Conservation (phyloP, 1,140 invertebrate genomes). For the Achatina immaculata region DNA sequence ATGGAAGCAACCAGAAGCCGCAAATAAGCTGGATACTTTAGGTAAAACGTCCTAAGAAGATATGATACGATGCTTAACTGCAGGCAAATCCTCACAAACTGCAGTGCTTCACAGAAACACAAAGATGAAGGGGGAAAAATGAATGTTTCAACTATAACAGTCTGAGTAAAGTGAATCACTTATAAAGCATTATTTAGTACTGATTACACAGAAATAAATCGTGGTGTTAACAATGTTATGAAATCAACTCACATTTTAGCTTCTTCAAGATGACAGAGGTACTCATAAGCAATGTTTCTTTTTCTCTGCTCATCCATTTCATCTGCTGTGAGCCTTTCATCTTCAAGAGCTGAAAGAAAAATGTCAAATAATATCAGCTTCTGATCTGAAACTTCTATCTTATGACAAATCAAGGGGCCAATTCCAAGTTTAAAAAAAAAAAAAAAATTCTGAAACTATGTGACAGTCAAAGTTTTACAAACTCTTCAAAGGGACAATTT, state of each 20-base stretch:
- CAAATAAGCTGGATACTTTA: no score
- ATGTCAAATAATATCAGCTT: no score
- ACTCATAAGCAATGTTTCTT: slow-evolving; percentile 84
- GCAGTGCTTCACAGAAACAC: no score
- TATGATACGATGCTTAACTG: no score
- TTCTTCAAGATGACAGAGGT: slow-evolving; percentile 86
- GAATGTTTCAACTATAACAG: neutral
- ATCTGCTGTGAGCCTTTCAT: slow-evolving; percentile 73
- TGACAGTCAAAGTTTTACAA: no score
- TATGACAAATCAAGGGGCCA: neutral
- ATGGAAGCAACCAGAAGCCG: no score
- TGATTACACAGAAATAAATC: neutral
- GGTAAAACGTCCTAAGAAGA: no score
- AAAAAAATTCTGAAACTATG: neutral
- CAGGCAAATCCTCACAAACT: no score
- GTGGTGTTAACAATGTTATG: no score
- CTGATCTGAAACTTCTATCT: neutral
- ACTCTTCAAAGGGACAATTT: no score
- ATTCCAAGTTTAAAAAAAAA: neutral
- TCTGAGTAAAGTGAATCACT: neutral
- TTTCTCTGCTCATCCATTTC: slow-evolving; percentile 84
- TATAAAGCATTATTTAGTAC: neutral
- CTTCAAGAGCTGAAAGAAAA: slow-evolving; percentile 46
- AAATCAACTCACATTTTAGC: slow-evolving; percentile 77
- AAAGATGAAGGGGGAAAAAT: no score